Conservation (phyloP, 2,888 invertebrate species). For the Serrognathus titanus region DNA sequence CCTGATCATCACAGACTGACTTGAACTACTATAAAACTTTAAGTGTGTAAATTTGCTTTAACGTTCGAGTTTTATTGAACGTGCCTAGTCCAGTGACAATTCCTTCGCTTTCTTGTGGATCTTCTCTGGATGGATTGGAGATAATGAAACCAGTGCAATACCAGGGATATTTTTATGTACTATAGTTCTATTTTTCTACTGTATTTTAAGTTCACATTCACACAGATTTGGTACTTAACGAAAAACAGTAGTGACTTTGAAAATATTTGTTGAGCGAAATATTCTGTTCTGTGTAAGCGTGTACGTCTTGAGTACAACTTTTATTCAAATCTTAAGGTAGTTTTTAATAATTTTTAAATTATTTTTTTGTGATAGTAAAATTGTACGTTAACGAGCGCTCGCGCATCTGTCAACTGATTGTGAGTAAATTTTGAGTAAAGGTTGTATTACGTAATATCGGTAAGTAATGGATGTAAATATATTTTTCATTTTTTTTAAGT, state of each 20-base stretch:
- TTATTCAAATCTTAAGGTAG: conserved; percentile 3
- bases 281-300: conserved; percentile 1
- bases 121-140: conserved; percentile 16
- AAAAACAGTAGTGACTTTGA: conserved; percentile 21
- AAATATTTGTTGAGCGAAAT: conserved; percentile 19
- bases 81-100: conserved; percentile 45
- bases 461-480: conserved; percentile 7
- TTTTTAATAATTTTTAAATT: neutral
- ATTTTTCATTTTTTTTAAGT: conserved; percentile 4
- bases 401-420: neutral
- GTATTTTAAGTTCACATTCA: conserved; percentile 18
- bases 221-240: conserved; percentile 27
- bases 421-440: conserved; percentile 4
- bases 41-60: conserved; percentile 22
- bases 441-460: conserved; percentile 6
- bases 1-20: conserved; percentile 43
- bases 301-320: conserved; percentile 8
- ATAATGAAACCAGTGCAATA: conserved; percentile 12
- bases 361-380: conserved; percentile 11
- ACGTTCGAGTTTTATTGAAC: conserved; percentile 44
- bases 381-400: conserved; percentile 4
- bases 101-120: conserved; percentile 27
- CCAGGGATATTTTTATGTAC: conserved; percentile 22
- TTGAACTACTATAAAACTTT: conserved; percentile 4
- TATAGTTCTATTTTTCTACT: conserved; percentile 25